Base-by-base conservation (phyloP, 2,888 invertebrate genomes). In the Ceratothoa steindachneri region DNA sequence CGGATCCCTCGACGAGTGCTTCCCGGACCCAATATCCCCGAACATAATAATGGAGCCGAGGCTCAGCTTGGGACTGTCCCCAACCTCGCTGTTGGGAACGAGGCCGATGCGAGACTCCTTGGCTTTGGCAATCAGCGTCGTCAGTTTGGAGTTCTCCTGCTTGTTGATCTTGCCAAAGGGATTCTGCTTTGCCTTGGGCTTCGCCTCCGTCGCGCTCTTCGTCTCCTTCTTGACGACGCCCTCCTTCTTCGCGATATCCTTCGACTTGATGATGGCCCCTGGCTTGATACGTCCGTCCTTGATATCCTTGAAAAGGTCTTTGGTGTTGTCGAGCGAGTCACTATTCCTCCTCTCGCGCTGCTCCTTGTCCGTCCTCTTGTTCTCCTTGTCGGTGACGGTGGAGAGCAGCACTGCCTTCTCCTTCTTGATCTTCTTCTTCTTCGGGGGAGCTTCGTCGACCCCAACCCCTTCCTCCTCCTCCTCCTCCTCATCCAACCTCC, bases 31-130 rank as follows among this genome's bases (percentile, higher is more conserved):
- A 30, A 78, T 78, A 60, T 78, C 78, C 7, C 78, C 78, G 12
- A 73, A 75, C 53, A 71, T 71, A 24, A 78, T 78, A 30, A 78
- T 78, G 60, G 75, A 75, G 9, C 78, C 78, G 28, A 78, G 67
- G 66, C 78, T 78, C 19, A 78, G 73, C 52, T 78, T 78, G 2
- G 78, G 78, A 66, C 78, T 78, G 67, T 75, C 78, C 19, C 78
- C 78, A 9, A 78, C 78, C 52, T 78, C 78, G 24, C 78, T 78
- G 67, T 75, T 75, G 5, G 75, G 75, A 9, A 75, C 78, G 1
- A 78, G 73, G 15, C 78, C 78, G n/a, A 78, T 75, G n/a, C 78
- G 73, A 24, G 78, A 78, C 53, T 78, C 78, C 71, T 78, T 78
- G 41, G 78, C 78, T 69, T 78, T 78, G 27, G 78, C 78, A 30